These are phyloP conservation scores for Drosophila percnosoma DNA, from an alignment of 2,888 invertebrate genomes.

Conservation along the genomic window DNA sequence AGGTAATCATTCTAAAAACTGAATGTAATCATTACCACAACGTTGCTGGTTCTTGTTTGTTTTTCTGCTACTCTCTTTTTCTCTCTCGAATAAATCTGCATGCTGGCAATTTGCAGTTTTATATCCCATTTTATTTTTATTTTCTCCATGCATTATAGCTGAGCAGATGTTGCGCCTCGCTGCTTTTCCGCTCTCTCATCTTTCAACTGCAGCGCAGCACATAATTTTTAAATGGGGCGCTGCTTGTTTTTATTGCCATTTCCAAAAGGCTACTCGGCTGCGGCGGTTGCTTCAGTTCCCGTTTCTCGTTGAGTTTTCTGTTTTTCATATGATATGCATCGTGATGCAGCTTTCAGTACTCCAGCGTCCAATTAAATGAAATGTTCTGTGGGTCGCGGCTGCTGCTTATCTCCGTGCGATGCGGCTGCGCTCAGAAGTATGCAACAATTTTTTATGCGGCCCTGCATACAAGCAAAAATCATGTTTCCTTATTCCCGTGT, in stretches of 20 bases:
- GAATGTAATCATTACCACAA: slow-evolving; percentile 22
- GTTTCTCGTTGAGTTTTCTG: slow-evolving; percentile 17
- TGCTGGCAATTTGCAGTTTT: slow-evolving; percentile 42
- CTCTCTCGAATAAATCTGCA: slow-evolving; percentile 33
- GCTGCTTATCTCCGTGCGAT: slow-evolving; percentile 49
- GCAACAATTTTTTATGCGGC: slow-evolving; percentile 79
- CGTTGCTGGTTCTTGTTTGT: background rate
- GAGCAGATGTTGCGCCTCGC: slow-evolving; percentile 48
- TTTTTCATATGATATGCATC: slow-evolving; percentile 70
- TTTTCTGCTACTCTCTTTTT: slow-evolving; percentile 1
- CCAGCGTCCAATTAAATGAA: slow-evolving; percentile 80
- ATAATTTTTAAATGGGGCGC: slow-evolving; percentile 79
- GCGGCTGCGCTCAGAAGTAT: slow-evolving; percentile 64
- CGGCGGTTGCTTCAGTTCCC: slow-evolving; percentile 30
- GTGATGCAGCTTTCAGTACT: slow-evolving; percentile 76
- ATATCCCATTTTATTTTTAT: background rate
- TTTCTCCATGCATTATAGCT: slow-evolving; percentile 41
- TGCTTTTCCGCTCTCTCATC: slow-evolving; percentile 18
- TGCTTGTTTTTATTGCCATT: slow-evolving; percentile 76
- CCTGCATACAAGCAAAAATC: slow-evolving; percentile 80
- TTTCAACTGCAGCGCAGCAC: slow-evolving; percentile 46
- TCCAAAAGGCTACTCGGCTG: slow-evolving; percentile 28
- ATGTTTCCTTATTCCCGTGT: slow-evolving; percentile 81
- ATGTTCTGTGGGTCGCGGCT: slow-evolving; percentile 61
- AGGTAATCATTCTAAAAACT: slow-evolving; percentile 20